Percentiles rank a stretch among this genome's conserved stretches.
Evolutionary conservation across 2,113 vertebrate species (phyloP).

Genomic region (Nasalis larvatus): DNA sequence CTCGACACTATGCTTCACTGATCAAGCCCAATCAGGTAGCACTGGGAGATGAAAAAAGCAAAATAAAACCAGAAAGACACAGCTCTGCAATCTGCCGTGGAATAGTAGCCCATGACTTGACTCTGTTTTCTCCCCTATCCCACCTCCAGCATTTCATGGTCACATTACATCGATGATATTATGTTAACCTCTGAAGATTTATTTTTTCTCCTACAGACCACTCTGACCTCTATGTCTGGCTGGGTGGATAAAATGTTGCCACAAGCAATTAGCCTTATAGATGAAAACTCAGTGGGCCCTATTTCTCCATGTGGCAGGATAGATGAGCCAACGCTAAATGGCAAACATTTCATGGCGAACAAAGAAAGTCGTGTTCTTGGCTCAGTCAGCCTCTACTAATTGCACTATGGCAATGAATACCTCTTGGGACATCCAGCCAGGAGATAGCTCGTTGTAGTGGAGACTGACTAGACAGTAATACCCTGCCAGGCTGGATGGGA

Average conservation of each 20-base stretch:
- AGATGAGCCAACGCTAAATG: not conserved
- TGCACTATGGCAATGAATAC: not conserved
- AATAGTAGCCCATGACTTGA: too few species aligned
- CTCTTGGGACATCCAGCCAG: not conserved
- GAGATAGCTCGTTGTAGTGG: not conserved
- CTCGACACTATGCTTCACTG: fast-evolving
- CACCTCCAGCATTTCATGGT: not conserved
- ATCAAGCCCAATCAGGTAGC: not conserved
- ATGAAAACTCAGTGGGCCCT: not conserved
- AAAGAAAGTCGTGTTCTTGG: not conserved
- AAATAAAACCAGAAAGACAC: not conserved
- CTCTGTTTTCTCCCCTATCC: not conserved
- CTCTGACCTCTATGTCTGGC: not conserved
- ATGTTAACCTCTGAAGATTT: not conserved
- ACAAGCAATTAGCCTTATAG: not conserved
- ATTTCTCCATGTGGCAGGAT: not conserved
- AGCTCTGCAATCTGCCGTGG: not conserved
- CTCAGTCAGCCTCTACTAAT: not conserved
- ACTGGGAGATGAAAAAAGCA: not conserved
- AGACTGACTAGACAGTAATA: not conserved
- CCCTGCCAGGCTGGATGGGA: not conserved
- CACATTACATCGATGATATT: not conserved
- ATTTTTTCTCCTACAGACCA: not conserved
- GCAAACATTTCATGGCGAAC: too few species aligned
- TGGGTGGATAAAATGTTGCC: not conserved